These are phyloP conservation scores for Periophthalmus modestus DNA, from an alignment of 2,113 vertebrate genomes.

Conservation along the genomic window DNA sequence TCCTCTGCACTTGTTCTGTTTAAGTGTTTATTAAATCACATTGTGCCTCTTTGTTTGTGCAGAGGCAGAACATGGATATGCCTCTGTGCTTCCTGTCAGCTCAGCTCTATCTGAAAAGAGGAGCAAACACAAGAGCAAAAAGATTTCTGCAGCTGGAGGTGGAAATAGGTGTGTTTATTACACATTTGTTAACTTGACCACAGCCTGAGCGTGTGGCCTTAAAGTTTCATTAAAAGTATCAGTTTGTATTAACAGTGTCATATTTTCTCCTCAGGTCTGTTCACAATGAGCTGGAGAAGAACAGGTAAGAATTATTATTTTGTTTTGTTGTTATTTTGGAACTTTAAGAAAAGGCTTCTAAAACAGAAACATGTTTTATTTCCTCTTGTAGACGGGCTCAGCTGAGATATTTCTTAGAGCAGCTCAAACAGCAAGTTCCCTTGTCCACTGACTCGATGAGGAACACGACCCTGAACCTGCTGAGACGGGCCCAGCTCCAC, in stretches of 20 bases:
- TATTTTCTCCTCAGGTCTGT: slow-evolving; percentile 77
- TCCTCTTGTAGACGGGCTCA: slow-evolving; percentile 83
- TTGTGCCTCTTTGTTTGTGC: neutral
- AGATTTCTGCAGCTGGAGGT: slow-evolving; percentile 60
- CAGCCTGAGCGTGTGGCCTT: slow-evolving; percentile 49
- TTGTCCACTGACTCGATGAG: slow-evolving; percentile 79
- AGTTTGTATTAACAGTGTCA: neutral
- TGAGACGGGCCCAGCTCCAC: slow-evolving; percentile 86
- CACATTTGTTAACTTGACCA: slow-evolving; percentile 17
- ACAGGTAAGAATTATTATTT: slow-evolving; percentile 75
- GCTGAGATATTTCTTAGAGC: slow-evolving; percentile 87
- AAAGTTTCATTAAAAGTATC: slow-evolving; percentile 15
- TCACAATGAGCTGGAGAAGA: slow-evolving; percentile 89
- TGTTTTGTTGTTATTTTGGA: neutral
- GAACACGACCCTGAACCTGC: slow-evolving; percentile 88
- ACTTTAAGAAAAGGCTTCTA: neutral
- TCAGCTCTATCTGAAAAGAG: slow-evolving; percentile 66
- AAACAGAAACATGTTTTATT: neutral
- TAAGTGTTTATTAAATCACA: too few relatives aligned
- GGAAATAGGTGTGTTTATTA: slow-evolving; percentile 76
- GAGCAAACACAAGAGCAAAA: slow-evolving; percentile 78
- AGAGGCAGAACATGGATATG: slow-evolving; percentile 94
- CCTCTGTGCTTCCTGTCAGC: slow-evolving; percentile 79
- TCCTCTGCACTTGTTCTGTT: neutral
- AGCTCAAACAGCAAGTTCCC: slow-evolving; percentile 91